Evolutionary conservation across 2,888 invertebrate species (phyloP), one percentile per base, ranked within the genome.

Genomic region (Tinea pellionella): DNA sequence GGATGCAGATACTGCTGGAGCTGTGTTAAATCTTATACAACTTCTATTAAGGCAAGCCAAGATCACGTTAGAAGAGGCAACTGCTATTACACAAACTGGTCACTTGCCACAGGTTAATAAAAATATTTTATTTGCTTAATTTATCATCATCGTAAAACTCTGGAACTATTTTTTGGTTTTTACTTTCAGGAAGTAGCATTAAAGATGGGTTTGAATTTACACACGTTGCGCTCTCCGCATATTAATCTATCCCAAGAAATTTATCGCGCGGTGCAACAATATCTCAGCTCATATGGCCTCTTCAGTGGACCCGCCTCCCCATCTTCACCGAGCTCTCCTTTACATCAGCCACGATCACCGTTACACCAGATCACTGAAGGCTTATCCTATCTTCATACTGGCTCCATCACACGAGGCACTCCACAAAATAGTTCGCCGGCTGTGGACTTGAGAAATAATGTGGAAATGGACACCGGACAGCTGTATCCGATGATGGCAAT

Each of bases 381-480:
- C 9, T 89, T 94, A 4, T 94, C 93, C 69, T 93, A 91, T 43
- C 77, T 93, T 13, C 93, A 93, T 68, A 94, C 94, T 0, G 90
- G 94, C 0, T 94, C 94, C 2, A 94, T 94, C 60, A 90, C 91
- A 0, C 89, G 91, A 64, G 92, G 94, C 7, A 94, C 93, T 0
- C 93, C 94, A 0, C 89, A 90, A 62, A 85, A 89, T 0, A 86
- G 82, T 15, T 79, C 89, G 0, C 80, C 89, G 0, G 90, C 90
- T 1, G 68, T 90, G 60, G 90, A 90, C 72, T 78, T 90, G 2
- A 77, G 90, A 41, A 80, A 75, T 62, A 78, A 75, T 57, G 73
- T 84, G 0, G 89, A 89, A n/a, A 88, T 89, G 88, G 90, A 90
- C 61, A 80, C 80, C n/a, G 77, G 72, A 0, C 78, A 75, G 12